phyloP scores from a whole-genome alignment of 2,113 vertebrate genomes.

The Phylloscopus trochiloides region DNA sequence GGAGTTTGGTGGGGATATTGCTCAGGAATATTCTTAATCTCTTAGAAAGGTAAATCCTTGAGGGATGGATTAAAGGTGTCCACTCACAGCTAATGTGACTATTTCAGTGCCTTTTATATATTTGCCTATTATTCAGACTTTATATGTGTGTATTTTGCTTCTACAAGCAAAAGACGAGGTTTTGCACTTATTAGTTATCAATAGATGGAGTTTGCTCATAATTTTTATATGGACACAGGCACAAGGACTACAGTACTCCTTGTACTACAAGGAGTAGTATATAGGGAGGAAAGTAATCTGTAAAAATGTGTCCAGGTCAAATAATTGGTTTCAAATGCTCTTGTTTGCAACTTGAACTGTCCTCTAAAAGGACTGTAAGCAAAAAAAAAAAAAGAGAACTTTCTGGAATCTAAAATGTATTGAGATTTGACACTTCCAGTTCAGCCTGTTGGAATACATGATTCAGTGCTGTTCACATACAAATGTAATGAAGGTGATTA shows the following conservation, averaged over 20 bases:
- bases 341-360: not conserved
- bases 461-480: not conserved
- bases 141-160: fast-evolving
- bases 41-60: not conserved
- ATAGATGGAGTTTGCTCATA: not conserved
- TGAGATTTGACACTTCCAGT: not conserved
- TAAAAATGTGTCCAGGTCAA: not conserved
- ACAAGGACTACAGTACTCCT: not conserved
- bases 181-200: not conserved
- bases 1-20: not conserved
- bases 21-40: not conserved
- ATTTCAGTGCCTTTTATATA: not conserved
- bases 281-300: not conserved
- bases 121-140: not conserved
- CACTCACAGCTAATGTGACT: not conserved
- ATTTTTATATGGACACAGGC: not conserved
- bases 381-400: not conserved
- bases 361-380: not conserved
- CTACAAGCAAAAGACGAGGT: not conserved
- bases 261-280: not conserved
- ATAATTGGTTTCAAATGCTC: not conserved
- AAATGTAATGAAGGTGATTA: not conserved
- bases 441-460: not conserved
- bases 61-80: not conserved
- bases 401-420: not conserved